Conservation (phyloP, 2,888 invertebrate species). For the Busseola fusca region DNA sequence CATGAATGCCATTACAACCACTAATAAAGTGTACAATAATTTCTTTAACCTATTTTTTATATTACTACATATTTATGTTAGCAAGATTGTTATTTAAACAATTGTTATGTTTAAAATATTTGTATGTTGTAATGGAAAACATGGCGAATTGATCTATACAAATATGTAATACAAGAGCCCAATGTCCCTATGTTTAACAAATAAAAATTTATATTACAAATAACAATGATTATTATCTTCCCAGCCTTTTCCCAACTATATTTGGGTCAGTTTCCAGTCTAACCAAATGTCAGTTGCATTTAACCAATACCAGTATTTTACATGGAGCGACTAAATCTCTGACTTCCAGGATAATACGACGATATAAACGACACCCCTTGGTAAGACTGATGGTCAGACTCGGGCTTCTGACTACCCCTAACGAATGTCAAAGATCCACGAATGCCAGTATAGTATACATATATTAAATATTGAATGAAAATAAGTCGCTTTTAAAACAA, state of each 20-base stretch:
- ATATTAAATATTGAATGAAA: background rate
- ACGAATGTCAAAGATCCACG: background rate
- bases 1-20: too few relatives aligned
- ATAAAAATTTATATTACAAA: background rate
- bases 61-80: too few relatives aligned
- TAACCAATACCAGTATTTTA: background rate
- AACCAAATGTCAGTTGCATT: background rate
- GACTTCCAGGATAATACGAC: background rate
- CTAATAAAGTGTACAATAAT: too few relatives aligned
- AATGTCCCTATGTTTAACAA: too few relatives aligned
- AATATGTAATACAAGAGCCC: too few relatives aligned
- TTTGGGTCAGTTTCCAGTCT: background rate
- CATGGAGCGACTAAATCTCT: too few relatives aligned
- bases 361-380: background rate
- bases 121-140: too few relatives aligned
- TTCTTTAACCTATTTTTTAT: too few relatives aligned
- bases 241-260: background rate
- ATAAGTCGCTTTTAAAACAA: conserved; percentile 23
- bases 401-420: background rate
- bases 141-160: too few relatives aligned
- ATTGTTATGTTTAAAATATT: too few relatives aligned
- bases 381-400: background rate
- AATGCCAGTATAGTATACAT: background rate
- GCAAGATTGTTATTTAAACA: too few relatives aligned
- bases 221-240: background rate